Percentiles rank a stretch among this genome's conserved stretches.
Evolutionary conservation across 2,888 invertebrate genomes (phyloP).

Genomic region (Drosophila niveifrons): DNA sequence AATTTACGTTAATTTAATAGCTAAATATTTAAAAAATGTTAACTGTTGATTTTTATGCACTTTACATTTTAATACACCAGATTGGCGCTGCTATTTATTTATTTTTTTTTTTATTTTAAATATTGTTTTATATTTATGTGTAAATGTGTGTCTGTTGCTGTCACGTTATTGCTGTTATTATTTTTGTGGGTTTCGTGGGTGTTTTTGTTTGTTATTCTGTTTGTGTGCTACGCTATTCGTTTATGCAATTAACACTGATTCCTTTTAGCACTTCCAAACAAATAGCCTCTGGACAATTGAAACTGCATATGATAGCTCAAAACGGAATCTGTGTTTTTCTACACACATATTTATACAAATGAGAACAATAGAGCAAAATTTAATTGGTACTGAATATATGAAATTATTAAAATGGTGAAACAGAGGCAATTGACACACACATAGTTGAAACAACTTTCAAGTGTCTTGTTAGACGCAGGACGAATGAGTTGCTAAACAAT

Average conservation of each 20-base stretch:
- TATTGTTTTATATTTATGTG: conserved; percentile 26
- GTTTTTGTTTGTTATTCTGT: conserved; percentile 1
- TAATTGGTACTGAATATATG: not conserved
- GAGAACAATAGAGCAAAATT: not conserved
- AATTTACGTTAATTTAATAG: conserved; percentile 75
- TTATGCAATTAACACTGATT: conserved; percentile 30
- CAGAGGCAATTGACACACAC: not conserved
- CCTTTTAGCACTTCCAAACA: conserved; percentile 8
- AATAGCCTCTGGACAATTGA: not conserved
- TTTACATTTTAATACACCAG: conserved; percentile 82
- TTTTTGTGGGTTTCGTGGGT: conserved; percentile 19
- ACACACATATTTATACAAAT: not conserved
- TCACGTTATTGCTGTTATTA: conserved; percentile 7
- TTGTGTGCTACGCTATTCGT: conserved; percentile 40
- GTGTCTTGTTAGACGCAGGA: not conserved
- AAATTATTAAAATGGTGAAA: not conserved
- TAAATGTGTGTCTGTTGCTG: conserved; percentile 18
- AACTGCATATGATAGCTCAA: not conserved
- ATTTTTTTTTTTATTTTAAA: conserved; percentile 44
- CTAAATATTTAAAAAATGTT: conserved; percentile 84
- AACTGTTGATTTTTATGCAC: conserved; percentile 84
- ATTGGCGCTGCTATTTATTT: conserved; percentile 62
- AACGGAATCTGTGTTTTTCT: not conserved
- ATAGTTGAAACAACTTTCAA: not conserved
- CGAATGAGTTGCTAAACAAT: not conserved